Percentiles rank a stretch among this genome's conserved stretches.
phyloP scores from a whole-genome alignment of 2,888 invertebrate genomes.

The Campopleginae sp. region DNA sequence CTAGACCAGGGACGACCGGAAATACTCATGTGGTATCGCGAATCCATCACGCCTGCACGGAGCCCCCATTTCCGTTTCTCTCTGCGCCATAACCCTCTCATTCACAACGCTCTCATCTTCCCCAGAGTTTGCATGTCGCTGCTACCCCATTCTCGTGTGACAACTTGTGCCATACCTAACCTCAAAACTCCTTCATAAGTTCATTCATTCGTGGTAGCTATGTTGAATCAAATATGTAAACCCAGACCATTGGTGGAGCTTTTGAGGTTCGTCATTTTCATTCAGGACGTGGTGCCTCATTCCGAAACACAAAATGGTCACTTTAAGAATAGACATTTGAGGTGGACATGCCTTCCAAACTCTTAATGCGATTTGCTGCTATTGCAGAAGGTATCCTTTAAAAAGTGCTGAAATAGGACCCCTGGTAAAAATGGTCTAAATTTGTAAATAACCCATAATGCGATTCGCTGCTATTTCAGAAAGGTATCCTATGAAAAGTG shows the following conservation, averaged over 20 bases:
- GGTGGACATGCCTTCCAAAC: too few species aligned
- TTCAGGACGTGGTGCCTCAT: background rate
- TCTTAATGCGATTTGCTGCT: too few species aligned
- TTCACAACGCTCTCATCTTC: background rate
- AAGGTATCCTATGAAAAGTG: too few species aligned
- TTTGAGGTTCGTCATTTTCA: background rate
- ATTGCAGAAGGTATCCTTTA: too few species aligned
- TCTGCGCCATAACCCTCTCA: background rate
- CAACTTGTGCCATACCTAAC: background rate
- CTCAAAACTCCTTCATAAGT: background rate
- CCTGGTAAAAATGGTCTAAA: too few species aligned
- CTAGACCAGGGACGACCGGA: constrained; percentile 26
- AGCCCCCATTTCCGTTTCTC: constrained; percentile 4
- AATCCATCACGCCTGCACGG: constrained; percentile 35
- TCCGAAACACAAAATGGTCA: background rate
- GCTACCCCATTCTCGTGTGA: background rate
- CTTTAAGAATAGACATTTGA: too few species aligned
- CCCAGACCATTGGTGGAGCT: too few species aligned
- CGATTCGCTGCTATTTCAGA: too few species aligned
- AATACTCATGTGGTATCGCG: constrained; percentile 43
- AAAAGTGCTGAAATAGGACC: too few species aligned
- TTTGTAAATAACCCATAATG: too few species aligned
- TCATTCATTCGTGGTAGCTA: background rate
- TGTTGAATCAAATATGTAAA: background rate
- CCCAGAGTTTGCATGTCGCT: background rate